A percentile compares a stretch with the other conserved stretches of the same genome.
phyloP scores from a whole-genome alignment of 2,113 vertebrate genomes.

The Thymallus thymallus region DNA sequence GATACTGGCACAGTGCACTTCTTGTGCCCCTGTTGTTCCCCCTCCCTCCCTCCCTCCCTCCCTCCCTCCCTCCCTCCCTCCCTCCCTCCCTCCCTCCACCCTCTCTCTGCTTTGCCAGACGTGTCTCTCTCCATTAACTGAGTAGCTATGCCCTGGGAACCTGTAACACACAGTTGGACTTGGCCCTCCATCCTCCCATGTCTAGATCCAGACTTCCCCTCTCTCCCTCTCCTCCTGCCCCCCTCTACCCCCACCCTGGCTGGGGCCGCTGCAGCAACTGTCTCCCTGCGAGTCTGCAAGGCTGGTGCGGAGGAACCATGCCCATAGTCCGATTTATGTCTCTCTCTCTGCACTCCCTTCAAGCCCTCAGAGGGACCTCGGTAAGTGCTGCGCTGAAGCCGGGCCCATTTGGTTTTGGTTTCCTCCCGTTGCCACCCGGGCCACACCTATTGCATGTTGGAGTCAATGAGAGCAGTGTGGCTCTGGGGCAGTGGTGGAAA shows the following conservation, averaged over 20 bases:
- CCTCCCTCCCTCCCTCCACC: conserved; percentile 24
- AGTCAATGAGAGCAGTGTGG: conserved; percentile 74
- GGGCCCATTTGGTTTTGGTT: conserved; percentile 74
- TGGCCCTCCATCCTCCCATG: conserved; percentile 34
- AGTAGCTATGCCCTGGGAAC: conserved; percentile 36
- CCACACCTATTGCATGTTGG: conserved; percentile 71
- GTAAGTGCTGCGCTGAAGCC: conserved; percentile 58
- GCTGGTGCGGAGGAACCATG: no score
- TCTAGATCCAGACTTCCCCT: conserved; percentile 50
- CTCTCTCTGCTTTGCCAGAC: conserved; percentile 33
- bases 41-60: conserved; percentile 15
- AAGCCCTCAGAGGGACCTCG: conserved; percentile 52
- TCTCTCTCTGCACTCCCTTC: conserved; percentile 38
- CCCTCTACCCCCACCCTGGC: background rate
- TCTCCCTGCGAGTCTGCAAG: no score
- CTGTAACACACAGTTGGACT: conserved; percentile 39
- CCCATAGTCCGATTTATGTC: background rate
- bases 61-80: conserved; percentile 23
- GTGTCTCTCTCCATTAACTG: conserved; percentile 55
- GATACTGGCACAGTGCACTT: conserved; percentile 42
- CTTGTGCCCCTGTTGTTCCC: conserved; percentile 34
- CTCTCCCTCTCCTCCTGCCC: conserved; percentile 36
- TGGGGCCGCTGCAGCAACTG: no score
- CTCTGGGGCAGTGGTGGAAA: conserved; percentile 51
- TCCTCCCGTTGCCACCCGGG: conserved; percentile 69